phyloP scores from a whole-genome alignment of 1,140 invertebrate genomes.

The Procambarus virginalis region DNA sequence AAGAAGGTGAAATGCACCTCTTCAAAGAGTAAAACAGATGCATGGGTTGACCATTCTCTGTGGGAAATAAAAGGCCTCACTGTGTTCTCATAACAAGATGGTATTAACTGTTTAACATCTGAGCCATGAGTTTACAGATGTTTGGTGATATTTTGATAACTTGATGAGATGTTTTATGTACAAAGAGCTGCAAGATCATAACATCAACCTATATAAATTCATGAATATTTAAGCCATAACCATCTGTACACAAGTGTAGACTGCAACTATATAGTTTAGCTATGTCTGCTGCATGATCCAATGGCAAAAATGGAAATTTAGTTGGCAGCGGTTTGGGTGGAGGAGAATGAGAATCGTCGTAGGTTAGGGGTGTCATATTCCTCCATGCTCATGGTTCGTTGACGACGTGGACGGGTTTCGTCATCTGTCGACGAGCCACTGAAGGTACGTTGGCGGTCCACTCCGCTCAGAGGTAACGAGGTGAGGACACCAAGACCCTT shows the following conservation, averaged over 20 bases:
- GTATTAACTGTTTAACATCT: conserved; percentile 16
- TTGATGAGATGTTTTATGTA: conserved; percentile 12
- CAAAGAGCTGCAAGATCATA: conserved; percentile 16
- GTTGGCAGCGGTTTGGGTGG: conserved; percentile 63
- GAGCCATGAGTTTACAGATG: conserved; percentile 11
- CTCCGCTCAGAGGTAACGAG: conserved; percentile 82
- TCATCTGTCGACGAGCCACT: conserved; percentile 77
- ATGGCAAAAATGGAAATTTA: background rate
- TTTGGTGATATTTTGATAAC: conserved; percentile 9
- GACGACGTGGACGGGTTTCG: conserved; percentile 73
- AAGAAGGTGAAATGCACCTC: background rate
- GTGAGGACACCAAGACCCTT: conserved; percentile 86
- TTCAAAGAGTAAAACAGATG: background rate
- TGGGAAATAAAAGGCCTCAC: conserved; percentile 35
- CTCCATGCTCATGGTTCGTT: conserved; percentile 81
- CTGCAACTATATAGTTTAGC: background rate
- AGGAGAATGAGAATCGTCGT: conserved; percentile 82
- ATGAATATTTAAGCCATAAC: conserved; percentile 30
- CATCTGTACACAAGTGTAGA: conserved; percentile 21
- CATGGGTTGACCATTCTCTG: background rate
- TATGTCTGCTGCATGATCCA: background rate
- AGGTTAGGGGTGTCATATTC: conserved; percentile 88
- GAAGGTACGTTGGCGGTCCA: conserved; percentile 79
- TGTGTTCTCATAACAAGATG: conserved; percentile 32
- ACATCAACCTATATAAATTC: conserved; percentile 10